phyloP scores from a whole-genome alignment of 2,797 vertebrate genomes.

The Geotrypetes seraphini region DNA sequence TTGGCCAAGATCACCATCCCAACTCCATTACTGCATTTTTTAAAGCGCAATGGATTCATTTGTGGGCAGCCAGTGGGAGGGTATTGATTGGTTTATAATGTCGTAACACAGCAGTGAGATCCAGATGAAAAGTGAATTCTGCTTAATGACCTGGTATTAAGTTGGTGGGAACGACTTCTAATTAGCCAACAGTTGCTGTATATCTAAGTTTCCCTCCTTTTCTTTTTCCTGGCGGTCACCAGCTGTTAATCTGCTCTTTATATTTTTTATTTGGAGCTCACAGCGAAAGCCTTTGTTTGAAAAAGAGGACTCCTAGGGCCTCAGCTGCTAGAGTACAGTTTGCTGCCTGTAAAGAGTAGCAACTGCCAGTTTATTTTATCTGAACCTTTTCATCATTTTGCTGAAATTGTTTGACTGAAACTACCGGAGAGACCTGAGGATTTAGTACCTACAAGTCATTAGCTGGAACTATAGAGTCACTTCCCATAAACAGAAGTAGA shows the following conservation, averaged over 20 bases:
- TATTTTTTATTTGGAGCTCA: conserved; percentile 61
- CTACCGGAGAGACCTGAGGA: conserved; percentile 93
- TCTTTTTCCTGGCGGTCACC: conserved; percentile 60
- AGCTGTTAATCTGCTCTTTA: conserved; percentile 66
- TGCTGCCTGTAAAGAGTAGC: conserved; percentile 88
- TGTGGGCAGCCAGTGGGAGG: conserved; percentile 71
- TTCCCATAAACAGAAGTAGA: conserved; percentile 59
- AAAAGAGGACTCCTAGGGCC: conserved; percentile 81
- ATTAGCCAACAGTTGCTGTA: conserved; percentile 78
- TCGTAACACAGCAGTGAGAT: conserved; percentile 72
- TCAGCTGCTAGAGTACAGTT: conserved; percentile 83
- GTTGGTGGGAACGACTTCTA: conserved; percentile 81
- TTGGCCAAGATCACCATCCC: conserved; percentile 32
- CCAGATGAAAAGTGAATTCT: conserved; percentile 72
- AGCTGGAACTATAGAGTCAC: conserved; percentile 59
- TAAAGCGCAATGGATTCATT: conserved; percentile 72
- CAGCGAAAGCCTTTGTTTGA: conserved; percentile 67
- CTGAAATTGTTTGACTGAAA: conserved; percentile 82
- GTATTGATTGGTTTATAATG: conserved; percentile 81
- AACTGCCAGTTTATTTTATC: conserved; percentile 99
- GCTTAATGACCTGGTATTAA: conserved; percentile 93
- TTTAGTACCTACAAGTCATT: conserved; percentile 94
- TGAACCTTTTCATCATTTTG: conserved; percentile 93
- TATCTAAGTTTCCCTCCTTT: conserved; percentile 61
- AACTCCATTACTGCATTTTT: conserved; percentile 84